Percentiles rank a stretch among this genome's conserved stretches.
phyloP scores from a whole-genome alignment of 2,888 invertebrate species.

The Tipula lateralis region DNA sequence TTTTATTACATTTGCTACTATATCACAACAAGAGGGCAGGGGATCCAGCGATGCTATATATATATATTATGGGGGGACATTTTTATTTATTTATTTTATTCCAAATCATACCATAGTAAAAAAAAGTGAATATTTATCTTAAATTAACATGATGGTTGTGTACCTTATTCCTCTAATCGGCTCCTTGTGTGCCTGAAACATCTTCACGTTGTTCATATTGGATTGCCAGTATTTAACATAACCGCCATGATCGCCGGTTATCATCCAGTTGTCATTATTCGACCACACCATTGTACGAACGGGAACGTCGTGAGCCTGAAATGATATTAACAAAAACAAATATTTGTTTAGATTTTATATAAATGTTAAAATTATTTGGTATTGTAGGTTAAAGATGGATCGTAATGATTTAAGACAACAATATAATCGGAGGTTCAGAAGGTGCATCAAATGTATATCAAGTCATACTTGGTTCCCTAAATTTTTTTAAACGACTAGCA shows the following conservation, averaged over 20 bases:
- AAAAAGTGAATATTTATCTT: background rate
- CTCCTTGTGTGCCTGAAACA: slow-evolving; percentile 99
- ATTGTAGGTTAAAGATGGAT: too few relatives aligned
- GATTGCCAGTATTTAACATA: slow-evolving; percentile 99
- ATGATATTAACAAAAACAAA: slow-evolving; percentile 31
- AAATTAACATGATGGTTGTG: slow-evolving; percentile 41
- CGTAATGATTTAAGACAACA: too few relatives aligned
- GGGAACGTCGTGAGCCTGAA: slow-evolving; percentile 95
- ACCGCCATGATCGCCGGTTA: slow-evolving; percentile 97
- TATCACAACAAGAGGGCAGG: slow-evolving; percentile 15
- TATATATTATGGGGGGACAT: too few relatives aligned
- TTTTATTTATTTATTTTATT: slow-evolving; percentile 28
- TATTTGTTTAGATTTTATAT: too few relatives aligned
- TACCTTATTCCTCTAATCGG: slow-evolving; percentile 97
- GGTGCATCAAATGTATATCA: too few relatives aligned
- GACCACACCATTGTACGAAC: slow-evolving; percentile 99
- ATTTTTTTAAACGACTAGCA: too few relatives aligned
- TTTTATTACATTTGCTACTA: slow-evolving; percentile 28
- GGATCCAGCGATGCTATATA: slow-evolving; percentile 29
- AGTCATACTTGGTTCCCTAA: too few relatives aligned
- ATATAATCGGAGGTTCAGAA: too few relatives aligned
- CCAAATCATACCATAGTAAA: background rate
- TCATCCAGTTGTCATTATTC: slow-evolving; percentile 99
- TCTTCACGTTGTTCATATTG: slow-evolving; percentile 99
- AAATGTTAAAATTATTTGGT: too few relatives aligned